Percentiles rank a stretch among this genome's conserved stretches.
Conservation (phyloP, 2,888 invertebrate genomes). For the Meghimatium bilineatum region DNA sequence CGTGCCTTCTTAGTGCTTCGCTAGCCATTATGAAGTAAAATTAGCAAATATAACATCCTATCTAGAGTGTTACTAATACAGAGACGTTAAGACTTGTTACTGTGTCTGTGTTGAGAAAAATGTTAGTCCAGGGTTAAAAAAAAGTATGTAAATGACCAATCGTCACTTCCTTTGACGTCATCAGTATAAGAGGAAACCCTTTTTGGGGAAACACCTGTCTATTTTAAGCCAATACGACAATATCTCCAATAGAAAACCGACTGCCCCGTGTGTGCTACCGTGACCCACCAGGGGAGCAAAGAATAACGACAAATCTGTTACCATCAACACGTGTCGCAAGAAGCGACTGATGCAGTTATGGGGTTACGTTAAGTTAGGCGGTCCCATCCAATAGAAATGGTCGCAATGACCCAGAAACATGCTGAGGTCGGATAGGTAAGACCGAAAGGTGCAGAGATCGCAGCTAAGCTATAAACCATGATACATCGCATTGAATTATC, state of each 20-base stretch:
- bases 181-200: slow-evolving; percentile 1
- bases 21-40: slow-evolving; percentile 79
- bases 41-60: slow-evolving; percentile 51
- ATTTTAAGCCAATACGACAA: neutral
- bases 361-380: too few species aligned
- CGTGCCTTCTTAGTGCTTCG: slow-evolving; percentile 85
- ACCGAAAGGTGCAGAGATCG: too few species aligned
- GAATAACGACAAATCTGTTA: too few species aligned
- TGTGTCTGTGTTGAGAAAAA: neutral
- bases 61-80: neutral
- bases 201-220: slow-evolving; percentile 11
- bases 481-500: too few species aligned
- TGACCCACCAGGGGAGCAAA: too few species aligned
- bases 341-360: too few species aligned
- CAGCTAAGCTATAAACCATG: too few species aligned
- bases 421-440: too few species aligned
- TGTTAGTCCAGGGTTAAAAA: neutral
- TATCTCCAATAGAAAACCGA: too few species aligned
- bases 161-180: slow-evolving; percentile 24
- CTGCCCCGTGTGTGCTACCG: too few species aligned
- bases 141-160: neutral
- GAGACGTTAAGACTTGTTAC: neutral
- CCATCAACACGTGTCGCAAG: neutral
- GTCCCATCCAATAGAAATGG: too few species aligned
- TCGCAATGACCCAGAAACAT: too few species aligned